Percentiles rank a stretch among this genome's conserved stretches.
phyloP scores from a whole-genome alignment of 92 coral and sea anemone genomes.

The Ricordea florida region DNA sequence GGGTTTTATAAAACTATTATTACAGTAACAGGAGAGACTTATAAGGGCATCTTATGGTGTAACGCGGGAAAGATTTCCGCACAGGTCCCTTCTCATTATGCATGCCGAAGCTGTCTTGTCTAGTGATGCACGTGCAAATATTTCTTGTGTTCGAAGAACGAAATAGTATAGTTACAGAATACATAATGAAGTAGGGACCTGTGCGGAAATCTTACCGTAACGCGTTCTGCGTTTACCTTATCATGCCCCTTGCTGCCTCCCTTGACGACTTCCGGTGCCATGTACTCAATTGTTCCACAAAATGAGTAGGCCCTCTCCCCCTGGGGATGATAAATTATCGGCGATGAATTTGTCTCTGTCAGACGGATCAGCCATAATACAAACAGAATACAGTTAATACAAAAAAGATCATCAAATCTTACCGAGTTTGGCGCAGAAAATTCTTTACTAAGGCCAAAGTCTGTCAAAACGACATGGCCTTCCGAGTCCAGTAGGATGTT shows the following conservation, averaged over 20 bases:
- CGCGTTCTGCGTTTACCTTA: too few relatives aligned
- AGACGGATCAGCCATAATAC: too few relatives aligned
- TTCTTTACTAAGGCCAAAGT: slow-evolving; percentile 97
- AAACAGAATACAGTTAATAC: not conserved
- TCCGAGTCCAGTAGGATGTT: slow-evolving; percentile 87
- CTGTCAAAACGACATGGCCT: slow-evolving; percentile 97
- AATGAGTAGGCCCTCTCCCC: slow-evolving; percentile 95
- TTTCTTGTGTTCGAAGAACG: too few relatives aligned
- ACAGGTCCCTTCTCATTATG: too few relatives aligned
- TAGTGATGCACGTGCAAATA: too few relatives aligned
- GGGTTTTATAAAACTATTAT: not conserved
- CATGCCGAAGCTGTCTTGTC: too few relatives aligned
- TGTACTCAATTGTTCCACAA: slow-evolving; percentile 99
- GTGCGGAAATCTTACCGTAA: too few relatives aligned
- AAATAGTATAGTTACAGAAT: too few relatives aligned
- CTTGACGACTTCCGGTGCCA: slow-evolving; percentile 99
- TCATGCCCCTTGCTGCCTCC: slow-evolving; percentile 98
- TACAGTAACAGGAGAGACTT: not conserved
- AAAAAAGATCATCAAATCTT: slow-evolving; percentile 21
- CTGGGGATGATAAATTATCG: slow-evolving; percentile 45
- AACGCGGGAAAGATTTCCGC: too few relatives aligned
- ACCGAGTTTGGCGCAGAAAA: slow-evolving; percentile 90
- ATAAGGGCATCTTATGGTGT: too few relatives aligned
- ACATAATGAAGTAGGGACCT: too few relatives aligned
- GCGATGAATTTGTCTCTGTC: too few relatives aligned